Evolutionary conservation across 2,113 vertebrate genomes (phyloP).

Genomic region (Uropsilus gracilis): DNA sequence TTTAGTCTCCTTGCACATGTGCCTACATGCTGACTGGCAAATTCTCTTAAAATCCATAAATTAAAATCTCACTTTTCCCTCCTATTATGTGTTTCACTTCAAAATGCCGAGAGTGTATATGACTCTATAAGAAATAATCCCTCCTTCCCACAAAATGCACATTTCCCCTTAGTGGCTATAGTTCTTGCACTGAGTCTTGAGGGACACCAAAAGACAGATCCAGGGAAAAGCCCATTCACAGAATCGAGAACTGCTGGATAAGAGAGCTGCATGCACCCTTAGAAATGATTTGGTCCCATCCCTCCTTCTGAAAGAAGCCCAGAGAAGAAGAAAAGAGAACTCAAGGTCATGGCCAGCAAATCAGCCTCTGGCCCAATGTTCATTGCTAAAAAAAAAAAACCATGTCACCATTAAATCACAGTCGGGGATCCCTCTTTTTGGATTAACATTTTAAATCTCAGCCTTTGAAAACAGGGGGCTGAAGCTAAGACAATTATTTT

Average conservation of each 20-base stretch:
- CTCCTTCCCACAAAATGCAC: background rate
- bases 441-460: background rate
- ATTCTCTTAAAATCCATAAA: slow-evolving; percentile 70
- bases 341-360: background rate
- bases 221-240: background rate
- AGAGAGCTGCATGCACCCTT: background rate
- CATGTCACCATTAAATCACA: background rate
- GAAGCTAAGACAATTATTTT: background rate
- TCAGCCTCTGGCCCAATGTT: background rate
- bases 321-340: background rate
- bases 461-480: background rate
- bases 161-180: background rate
- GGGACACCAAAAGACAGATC: background rate
- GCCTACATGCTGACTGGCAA: slow-evolving; percentile 61
- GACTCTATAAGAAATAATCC: slow-evolving; percentile 4
- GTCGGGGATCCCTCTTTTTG: background rate
- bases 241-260: background rate
- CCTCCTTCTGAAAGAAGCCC: background rate
- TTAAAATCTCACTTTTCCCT: slow-evolving; percentile 59
- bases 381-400: background rate
- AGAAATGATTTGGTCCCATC: background rate
- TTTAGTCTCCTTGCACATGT: slow-evolving; percentile 51
- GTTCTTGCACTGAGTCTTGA: background rate
- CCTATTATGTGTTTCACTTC: slow-evolving; percentile 64
- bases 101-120: slow-evolving; percentile 60